Percentiles rank a stretch among this genome's conserved stretches.
These are phyloP conservation scores for Bos taurus DNA, from an alignment of 2,113 vertebrate species.

Conservation along the genomic window DNA sequence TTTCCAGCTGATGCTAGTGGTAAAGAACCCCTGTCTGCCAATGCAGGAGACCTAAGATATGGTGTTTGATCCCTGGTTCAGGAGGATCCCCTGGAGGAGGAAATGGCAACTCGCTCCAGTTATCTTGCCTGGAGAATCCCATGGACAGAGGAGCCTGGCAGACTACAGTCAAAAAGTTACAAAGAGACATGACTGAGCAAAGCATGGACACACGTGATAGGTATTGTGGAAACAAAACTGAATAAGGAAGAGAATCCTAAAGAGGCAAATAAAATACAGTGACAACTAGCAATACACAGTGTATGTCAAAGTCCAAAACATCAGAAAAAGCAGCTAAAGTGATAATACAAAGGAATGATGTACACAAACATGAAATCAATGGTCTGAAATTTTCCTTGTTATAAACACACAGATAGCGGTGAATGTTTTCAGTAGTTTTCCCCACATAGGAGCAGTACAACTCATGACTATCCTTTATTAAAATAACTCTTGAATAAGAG, in stretches of 20 bases:
- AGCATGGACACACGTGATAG: no score
- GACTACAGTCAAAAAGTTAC: no score
- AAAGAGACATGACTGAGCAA: no score
- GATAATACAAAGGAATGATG: neutral
- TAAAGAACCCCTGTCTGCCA: no score
- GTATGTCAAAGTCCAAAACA: neutral
- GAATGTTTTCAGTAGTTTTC: neutral
- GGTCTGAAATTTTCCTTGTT: neutral
- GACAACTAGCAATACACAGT: neutral
- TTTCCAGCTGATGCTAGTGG: no score
- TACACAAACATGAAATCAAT: neutral
- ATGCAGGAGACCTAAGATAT: no score
- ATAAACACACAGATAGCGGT: neutral
- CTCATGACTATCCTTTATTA: neutral
- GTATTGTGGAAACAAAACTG: neutral
- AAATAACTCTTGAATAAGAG: neutral
- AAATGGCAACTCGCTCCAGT: no score
- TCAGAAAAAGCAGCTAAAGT: neutral
- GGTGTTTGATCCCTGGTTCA: no score
- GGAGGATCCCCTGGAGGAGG: no score
- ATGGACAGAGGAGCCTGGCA: no score
- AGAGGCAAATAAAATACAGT: neutral
- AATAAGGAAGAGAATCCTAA: neutral
- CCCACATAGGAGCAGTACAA: neutral
- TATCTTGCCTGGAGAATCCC: no score